phyloP scores from a whole-genome alignment of 2,888 invertebrate species.

The Thyatira batis region DNA sequence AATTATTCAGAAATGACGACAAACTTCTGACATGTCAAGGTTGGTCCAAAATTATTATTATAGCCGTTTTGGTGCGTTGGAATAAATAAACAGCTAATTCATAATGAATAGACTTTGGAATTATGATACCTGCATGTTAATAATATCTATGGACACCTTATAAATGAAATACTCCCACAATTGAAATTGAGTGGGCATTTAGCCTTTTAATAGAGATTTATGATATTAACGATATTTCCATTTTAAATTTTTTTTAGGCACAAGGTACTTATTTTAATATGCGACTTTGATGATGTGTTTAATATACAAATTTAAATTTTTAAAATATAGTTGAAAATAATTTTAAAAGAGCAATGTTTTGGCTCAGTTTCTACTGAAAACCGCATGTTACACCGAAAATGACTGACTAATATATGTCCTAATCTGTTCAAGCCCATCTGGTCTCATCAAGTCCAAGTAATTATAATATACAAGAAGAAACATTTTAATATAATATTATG shows the following conservation, averaged over 20 bases:
- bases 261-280: neutral
- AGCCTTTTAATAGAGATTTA: neutral
- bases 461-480: too few species aligned
- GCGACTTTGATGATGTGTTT: neutral
- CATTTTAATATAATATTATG: neutral
- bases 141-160: neutral
- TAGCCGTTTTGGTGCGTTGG: conserved; percentile 5
- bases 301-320: too few species aligned
- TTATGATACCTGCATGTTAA: neutral
- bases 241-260: too few species aligned
- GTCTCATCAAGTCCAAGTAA: too few species aligned
- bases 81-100: conserved; percentile 7
- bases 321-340: too few species aligned
- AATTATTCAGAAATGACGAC: conserved; percentile 1
- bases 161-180: neutral
- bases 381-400: too few species aligned
- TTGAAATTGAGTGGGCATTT: neutral
- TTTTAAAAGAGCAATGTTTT: too few species aligned
- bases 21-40: conserved; percentile 9
- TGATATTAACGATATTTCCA: too few species aligned
- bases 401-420: too few species aligned
- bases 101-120: neutral
- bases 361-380: too few species aligned
- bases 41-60: conserved; percentile 6
- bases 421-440: too few species aligned